Evolutionary conservation across 2,888 invertebrate species (phyloP).

Genomic region (Tetragonisca angustula): DNA sequence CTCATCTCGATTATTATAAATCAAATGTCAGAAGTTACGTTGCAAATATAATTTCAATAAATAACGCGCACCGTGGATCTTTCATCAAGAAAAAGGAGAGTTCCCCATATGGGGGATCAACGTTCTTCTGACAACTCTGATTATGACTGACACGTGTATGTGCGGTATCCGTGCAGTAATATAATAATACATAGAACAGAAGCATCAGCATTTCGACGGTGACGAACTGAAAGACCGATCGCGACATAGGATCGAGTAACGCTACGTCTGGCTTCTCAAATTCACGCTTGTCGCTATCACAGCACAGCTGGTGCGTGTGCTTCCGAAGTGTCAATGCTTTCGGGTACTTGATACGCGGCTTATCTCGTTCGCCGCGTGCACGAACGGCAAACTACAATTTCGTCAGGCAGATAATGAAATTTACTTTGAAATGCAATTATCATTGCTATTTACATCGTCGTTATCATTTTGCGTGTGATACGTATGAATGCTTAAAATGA

Average conservation of each 20-base stretch:
- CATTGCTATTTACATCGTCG: background rate
- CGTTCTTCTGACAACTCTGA: background rate
- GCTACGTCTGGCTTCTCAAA: conserved; percentile 40
- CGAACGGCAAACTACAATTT: conserved; percentile 3
- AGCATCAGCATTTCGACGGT: conserved; percentile 16
- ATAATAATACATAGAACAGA: background rate
- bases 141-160: background rate
- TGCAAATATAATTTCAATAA: background rate
- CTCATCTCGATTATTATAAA: background rate
- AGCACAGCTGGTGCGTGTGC: background rate
- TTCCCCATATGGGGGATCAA: background rate
- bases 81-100: background rate
- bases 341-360: background rate
- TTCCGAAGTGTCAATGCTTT: conserved; percentile 1
- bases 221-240: conserved; percentile 32
- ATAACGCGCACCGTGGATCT: background rate
- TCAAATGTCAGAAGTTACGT: background rate
- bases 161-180: background rate
- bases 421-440: background rate
- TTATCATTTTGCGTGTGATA: conserved; percentile 16
- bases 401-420: conserved; percentile 34
- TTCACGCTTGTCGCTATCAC: conserved; percentile 17
- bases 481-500: background rate
- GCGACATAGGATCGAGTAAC: conserved; percentile 34
- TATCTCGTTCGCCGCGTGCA: conserved; percentile 24